A percentile compares a stretch with the other conserved stretches of the same genome.
Evolutionary conservation across 2,888 invertebrate species (phyloP).

Genomic region (Thera britannica): DNA sequence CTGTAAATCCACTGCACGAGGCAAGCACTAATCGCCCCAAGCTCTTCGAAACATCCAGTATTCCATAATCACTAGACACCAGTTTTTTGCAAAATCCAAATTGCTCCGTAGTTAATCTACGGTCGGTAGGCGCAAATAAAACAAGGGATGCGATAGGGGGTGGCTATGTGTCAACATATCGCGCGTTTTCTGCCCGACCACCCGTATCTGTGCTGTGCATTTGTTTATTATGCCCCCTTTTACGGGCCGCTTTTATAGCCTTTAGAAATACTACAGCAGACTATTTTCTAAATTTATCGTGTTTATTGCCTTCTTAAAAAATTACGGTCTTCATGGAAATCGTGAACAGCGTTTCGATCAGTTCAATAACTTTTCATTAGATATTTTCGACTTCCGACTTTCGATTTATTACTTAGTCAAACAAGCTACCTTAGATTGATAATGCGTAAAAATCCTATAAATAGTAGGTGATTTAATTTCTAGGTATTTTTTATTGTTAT

Average conservation of each 20-base stretch:
- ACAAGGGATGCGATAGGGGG: conserved; percentile 42
- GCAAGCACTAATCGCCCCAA: not conserved
- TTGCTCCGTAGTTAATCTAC: conserved; percentile 37
- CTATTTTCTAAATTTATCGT: conserved; percentile 53
- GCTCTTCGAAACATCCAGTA: conserved; percentile 5
- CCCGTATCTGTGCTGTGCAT: conserved; percentile 68
- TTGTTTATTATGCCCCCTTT: conserved; percentile 69
- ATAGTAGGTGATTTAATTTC: no score
- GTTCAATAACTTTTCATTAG: not conserved
- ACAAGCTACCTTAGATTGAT: no score
- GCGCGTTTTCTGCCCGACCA: conserved; percentile 69
- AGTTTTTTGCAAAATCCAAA: conserved; percentile 28
- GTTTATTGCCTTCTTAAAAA: conserved; percentile 55
- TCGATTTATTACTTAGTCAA: no score
- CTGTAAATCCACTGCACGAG: not conserved
- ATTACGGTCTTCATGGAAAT: not conserved
- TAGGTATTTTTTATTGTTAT: no score
- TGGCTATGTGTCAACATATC: conserved; percentile 72
- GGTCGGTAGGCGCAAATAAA: conserved; percentile 40
- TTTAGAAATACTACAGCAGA: conserved; percentile 66
- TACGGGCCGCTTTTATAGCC: conserved; percentile 66
- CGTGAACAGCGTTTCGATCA: not conserved
- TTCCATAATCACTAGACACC: conserved; percentile 20
- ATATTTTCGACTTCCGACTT: no score
- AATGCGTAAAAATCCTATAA: no score